Evolutionary conservation across 2,888 invertebrate genomes (phyloP).

Genomic region (Athalia rosae): DNA sequence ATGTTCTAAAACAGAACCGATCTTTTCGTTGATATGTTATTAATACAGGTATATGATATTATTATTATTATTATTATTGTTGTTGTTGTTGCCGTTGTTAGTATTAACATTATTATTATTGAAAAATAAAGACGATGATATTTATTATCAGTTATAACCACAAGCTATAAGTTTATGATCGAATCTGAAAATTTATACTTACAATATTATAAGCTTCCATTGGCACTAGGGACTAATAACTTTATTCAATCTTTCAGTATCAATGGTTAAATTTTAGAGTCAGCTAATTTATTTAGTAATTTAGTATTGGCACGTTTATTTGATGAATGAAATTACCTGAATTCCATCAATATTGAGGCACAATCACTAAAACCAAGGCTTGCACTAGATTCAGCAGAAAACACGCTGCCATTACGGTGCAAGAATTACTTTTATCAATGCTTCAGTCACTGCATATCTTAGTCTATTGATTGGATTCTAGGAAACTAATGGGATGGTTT

Average conservation of each 20-base stretch:
- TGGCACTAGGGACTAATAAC: conserved; percentile 20
- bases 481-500: neutral
- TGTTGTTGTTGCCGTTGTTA: too few relatives aligned
- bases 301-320: neutral
- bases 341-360: neutral
- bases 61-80: neutral
- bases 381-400: too few relatives aligned
- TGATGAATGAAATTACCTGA: neutral
- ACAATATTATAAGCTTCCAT: conserved; percentile 25
- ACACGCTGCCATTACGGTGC: too few relatives aligned
- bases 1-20: conserved; percentile 41
- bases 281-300: neutral
- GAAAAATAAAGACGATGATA: neutral
- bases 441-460: neutral
- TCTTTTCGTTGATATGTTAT: conserved; percentile 18
- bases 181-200: conserved; percentile 25
- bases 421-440: too few relatives aligned
- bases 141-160: neutral
- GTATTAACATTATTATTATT: neutral
- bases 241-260: neutral
- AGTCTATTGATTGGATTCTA: neutral
- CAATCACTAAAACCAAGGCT: neutral
- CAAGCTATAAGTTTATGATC: neutral
- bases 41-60: neutral
- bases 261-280: neutral